Evolutionary conservation across 53 echinoderm and acorn worm species (phyloP).

Genomic region (Apostichopus leukothele): DNA sequence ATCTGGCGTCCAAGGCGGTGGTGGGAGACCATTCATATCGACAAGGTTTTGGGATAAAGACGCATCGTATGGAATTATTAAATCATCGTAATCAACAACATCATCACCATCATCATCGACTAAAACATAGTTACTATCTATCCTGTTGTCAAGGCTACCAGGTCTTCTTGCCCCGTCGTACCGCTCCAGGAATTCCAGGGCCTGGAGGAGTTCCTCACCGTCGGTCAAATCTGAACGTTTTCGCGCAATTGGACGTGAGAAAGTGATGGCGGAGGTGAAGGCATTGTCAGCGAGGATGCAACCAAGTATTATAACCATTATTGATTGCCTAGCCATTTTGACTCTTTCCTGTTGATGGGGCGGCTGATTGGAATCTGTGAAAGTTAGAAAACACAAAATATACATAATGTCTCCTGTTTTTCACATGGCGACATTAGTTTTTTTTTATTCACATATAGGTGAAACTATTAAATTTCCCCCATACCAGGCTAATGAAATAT

Average conservation of each 20-base stretch:
- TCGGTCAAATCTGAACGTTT: constrained; percentile 23
- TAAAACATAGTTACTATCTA: background rate
- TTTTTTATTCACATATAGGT: too few species aligned
- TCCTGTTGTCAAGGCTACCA: constrained; percentile 15
- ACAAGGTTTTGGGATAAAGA: background rate
- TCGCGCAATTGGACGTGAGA: constrained; percentile 21
- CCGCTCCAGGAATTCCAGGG: constrained; percentile 72
- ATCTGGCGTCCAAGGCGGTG: constrained; percentile 4
- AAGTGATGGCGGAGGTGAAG: constrained; percentile 32
- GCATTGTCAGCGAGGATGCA: constrained; percentile 32
- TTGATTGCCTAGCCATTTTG: constrained; percentile 32
- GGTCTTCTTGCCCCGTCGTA: constrained; percentile 59
- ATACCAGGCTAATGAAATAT: too few species aligned
- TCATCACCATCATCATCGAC: background rate
- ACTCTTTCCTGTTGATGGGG: background rate
- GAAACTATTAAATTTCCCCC: too few species aligned
- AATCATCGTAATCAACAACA: background rate
- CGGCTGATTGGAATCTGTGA: background rate
- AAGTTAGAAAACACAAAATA: background rate
- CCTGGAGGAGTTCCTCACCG: constrained; percentile 61
- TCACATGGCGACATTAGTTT: too few species aligned
- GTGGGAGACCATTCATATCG: constrained; percentile 6
- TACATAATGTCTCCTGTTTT: too few species aligned
- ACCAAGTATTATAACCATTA: constrained; percentile 16
- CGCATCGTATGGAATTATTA: background rate